phyloP scores from a whole-genome alignment of 1,140 invertebrate species.

The Frieseomelitta varia region DNA sequence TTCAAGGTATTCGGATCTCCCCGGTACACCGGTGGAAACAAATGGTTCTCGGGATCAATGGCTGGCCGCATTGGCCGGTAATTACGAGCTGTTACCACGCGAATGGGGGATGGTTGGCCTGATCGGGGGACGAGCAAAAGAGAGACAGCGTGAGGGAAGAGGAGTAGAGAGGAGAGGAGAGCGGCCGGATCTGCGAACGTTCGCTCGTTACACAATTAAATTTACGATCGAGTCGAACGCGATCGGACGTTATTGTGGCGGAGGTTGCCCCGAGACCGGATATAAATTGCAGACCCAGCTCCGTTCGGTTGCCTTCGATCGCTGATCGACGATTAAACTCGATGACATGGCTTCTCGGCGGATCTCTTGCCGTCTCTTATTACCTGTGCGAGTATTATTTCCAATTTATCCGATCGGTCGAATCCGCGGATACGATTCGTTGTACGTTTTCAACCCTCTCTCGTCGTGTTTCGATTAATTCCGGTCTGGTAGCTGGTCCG shows the following conservation, averaged over 20 bases:
- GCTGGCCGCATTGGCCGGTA: constrained; percentile 59
- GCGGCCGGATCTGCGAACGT: constrained; percentile 61
- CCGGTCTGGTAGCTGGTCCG: neutral
- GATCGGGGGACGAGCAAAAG: constrained; percentile 8
- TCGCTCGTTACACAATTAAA: constrained; percentile 77
- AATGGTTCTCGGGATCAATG: constrained; percentile 60
- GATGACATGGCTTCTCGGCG: constrained; percentile 37
- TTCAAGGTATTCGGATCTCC: constrained; percentile 45
- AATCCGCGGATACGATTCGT: no score
- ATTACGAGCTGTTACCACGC: constrained; percentile 67
- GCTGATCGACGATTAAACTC: constrained; percentile 58
- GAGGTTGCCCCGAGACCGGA: constrained; percentile 53
- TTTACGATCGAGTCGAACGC: constrained; percentile 75
- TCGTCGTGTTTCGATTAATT: neutral
- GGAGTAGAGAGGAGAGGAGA: neutral
- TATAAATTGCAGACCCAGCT: constrained; percentile 59
- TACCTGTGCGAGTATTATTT: neutral
- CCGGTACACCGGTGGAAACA: constrained; percentile 50
- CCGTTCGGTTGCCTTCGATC: constrained; percentile 69
- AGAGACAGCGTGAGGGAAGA: neutral
- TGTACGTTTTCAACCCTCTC: neutral
- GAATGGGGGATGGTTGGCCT: constrained; percentile 12
- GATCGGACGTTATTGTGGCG: constrained; percentile 67
- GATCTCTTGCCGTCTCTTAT: neutral
- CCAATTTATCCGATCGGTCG: neutral